Evolutionary conservation across 2,797 vertebrate genomes (phyloP).

Genomic region (Liasis olivaceus): DNA sequence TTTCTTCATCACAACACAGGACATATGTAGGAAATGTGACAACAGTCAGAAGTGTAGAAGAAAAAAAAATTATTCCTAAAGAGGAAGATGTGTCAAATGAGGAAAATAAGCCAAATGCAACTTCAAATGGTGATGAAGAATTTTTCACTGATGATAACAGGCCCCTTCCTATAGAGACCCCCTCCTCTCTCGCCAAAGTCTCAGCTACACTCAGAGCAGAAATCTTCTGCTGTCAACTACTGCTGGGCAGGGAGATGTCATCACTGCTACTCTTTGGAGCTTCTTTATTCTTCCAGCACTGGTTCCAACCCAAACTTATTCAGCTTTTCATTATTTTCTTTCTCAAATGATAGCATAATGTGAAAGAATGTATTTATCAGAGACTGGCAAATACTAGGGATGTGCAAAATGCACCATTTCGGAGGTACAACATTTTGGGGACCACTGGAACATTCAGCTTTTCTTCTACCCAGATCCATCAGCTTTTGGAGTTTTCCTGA

Average conservation of each 20-base stretch:
- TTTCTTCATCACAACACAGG: constrained; percentile 2
- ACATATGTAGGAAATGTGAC: neutral
- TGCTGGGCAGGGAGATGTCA: neutral
- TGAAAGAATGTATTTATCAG: neutral
- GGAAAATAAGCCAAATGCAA: neutral
- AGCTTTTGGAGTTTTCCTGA: neutral
- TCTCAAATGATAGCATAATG: neutral
- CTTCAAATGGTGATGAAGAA: neutral
- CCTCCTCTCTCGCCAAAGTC: neutral
- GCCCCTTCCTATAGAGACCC: neutral
- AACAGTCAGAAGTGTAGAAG: neutral
- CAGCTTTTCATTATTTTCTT: neutral
- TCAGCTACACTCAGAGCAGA: neutral
- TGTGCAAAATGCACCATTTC: neutral
- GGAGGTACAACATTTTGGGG: neutral
- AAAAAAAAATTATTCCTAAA: neutral
- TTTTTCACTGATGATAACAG: neutral
- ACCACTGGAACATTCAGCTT: neutral
- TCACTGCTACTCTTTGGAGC: neutral
- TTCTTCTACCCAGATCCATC: neutral
- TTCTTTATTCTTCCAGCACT: neutral
- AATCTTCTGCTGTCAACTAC: neutral
- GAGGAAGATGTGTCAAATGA: neutral
- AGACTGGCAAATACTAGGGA: neutral
- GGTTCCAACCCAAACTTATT: neutral